A percentile compares a stretch with the other conserved stretches of the same genome.
phyloP scores from a whole-genome alignment of 2,888 invertebrate genomes.

The Melikaiella ostensackeni region DNA sequence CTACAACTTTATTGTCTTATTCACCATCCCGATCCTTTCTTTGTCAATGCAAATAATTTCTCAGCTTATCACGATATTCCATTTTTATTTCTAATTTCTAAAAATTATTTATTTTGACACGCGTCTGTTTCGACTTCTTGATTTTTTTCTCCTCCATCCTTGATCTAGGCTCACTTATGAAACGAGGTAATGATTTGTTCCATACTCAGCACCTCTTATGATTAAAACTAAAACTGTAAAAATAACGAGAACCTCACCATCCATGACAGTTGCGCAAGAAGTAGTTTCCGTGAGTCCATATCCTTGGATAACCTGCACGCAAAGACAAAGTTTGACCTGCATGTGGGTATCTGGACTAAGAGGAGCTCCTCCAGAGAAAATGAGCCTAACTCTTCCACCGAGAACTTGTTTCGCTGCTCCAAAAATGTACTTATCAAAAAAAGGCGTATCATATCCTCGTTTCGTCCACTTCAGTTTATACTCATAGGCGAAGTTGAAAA shows the following conservation, averaged over 20 bases:
- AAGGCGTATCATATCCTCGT: constrained; percentile 89
- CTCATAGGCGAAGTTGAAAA: constrained; percentile 96
- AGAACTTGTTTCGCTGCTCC: constrained; percentile 84
- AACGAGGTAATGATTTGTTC: too few species aligned
- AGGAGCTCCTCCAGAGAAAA: constrained; percentile 97
- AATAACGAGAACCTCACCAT: constrained; percentile 79
- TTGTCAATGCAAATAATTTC: too few species aligned
- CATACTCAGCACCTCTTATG: too few species aligned
- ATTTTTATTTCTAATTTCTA: too few species aligned
- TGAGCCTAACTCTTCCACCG: constrained; percentile 92
- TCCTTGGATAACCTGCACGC: constrained; percentile 93
- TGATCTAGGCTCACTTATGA: too few species aligned
- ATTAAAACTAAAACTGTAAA: not conserved
- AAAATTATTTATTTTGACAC: too few species aligned
- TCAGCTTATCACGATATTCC: too few species aligned
- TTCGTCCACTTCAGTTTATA: constrained; percentile 94
- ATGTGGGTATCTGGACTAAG: constrained; percentile 96
- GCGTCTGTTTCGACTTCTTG: too few species aligned
- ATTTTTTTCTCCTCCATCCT: too few species aligned
- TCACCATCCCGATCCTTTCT: too few species aligned
- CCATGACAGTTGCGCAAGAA: constrained; percentile 93
- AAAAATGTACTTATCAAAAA: constrained; percentile 82
- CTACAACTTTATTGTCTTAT: too few species aligned
- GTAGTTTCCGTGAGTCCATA: constrained; percentile 99
- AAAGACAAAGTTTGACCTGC: constrained; percentile 94